Base-by-base conservation (phyloP, 2,888 invertebrate genomes). In the Drosophila nigritarsus region DNA sequence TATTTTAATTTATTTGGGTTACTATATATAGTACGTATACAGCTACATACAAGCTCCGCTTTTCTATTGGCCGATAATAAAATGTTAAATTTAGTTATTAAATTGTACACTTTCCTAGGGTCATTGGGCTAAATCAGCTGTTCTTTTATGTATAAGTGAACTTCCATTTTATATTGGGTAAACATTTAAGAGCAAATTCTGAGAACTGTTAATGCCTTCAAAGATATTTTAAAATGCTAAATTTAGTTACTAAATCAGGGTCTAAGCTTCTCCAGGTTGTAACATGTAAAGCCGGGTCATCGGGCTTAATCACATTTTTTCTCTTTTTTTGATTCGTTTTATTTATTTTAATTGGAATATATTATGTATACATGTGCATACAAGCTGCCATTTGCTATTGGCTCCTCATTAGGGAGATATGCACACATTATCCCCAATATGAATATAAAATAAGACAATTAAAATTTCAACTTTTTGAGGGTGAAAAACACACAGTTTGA, bases 371-470 rank as follows among this genome's bases (percentile, higher is more conserved):
- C 18, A 13, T 18, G 32, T 9, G 34, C 32, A 15, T 9, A 18
- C 18, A 9, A 15, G 24, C 9, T 24, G 20, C 11, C 36, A n/a
- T n/a, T 32, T 54, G 18, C n/a, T 24, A 45, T 45, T 45, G 45
- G 45, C 24, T 45, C 15, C 45, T 24, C 45, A 45, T 24, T 8
- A 24, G 4, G 27, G 13, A 8, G 4, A 27, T n/a, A 55, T 11
- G 27, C 55, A n/a, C n/a, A 29, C 38, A 38, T 49, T 49, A 34
- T 50, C 8, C 34, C 29, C 34, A 58, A 50, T 51, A 73, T 59
- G 53, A 62, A 54, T 58, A 59, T 63, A 61, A 80, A 71, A 77
- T 54, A 70, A 63, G 8, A 30, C 18, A 20, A 54, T 13, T 38
- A 24, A 27, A 54, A 49, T 38, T 34, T n/a, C 18, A 50, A 51